Base-by-base conservation (phyloP, 2,113 vertebrate genomes). In the Periophthalmus modestus region DNA sequence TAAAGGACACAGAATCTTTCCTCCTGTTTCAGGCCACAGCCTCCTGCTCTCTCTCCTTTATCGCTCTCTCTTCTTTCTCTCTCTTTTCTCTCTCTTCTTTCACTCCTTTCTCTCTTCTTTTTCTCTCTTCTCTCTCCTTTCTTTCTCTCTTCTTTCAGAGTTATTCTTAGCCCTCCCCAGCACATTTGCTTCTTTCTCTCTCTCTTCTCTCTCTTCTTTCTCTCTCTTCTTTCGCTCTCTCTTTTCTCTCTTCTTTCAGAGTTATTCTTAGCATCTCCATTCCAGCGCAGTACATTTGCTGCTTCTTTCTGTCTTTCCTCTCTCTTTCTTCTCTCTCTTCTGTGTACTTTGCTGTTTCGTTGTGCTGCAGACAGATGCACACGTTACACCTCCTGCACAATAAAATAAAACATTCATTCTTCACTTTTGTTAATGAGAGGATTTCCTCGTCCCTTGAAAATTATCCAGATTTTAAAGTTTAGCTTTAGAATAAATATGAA, bases 261-360 rank as follows among this genome's bases (percentile, higher is more conserved):
- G 68, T 77, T 92, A 83, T 90, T 87, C 73, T 89, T 85, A 89
- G 82, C 68, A 70, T 89, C 77, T 89, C 81, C 72, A 86, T 91
- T 80, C 84, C 83, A 86, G 70, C 74, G 77, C 68, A 65, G 28
- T 78, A 80, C 78, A 86, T 83, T 69, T 86, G 76, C 80, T 74
- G 73, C 83, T 58, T 78, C 48, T 52, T 68, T 69, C 7, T 81
- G 73, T 73, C 82, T 63, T 80, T 52, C 9, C 2, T 28, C 63
- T 74, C 28, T 28, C 3, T 28, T 28, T 28, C 3, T 3, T 28
- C 28, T 28, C n/a, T n/a, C n/a, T n/a, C n/a, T n/a, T n/a, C n/a
- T n/a, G n/a, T n/a, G n/a, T n/a, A n/a, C n/a, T n/a, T n/a, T n/a
- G n/a, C n/a, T n/a, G n/a, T n/a, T n/a, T n/a, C n/a, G n/a, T n/a